Percentiles rank a stretch among this genome's conserved stretches.
phyloP scores from a whole-genome alignment of 2,797 vertebrate genomes.

The Poecile montanus region DNA sequence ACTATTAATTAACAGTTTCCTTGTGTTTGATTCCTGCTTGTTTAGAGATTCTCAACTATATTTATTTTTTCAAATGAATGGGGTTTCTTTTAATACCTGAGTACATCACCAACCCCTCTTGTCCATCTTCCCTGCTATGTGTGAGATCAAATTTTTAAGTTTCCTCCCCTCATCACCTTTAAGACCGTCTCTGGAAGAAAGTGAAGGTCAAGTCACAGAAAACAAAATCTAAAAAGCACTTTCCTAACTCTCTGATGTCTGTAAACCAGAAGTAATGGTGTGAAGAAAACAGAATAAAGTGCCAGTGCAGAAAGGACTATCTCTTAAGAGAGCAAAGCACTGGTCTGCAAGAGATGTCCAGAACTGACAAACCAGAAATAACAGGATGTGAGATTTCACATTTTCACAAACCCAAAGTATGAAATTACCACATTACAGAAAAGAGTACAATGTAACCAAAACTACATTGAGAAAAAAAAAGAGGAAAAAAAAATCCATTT shows the following conservation, averaged over 20 bases:
- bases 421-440: neutral
- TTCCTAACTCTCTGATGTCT: neutral
- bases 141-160: neutral
- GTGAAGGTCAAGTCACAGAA: constrained; percentile 15
- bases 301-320: neutral
- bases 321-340: neutral
- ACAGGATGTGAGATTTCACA: neutral
- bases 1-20: neutral
- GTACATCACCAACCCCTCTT: neutral
- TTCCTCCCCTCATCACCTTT: neutral
- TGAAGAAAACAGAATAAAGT: constrained; percentile 9
- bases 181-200: neutral
- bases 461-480: neutral
- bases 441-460: neutral
- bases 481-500: neutral
- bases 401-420: neutral
- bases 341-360: neutral
- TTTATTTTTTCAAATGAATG: neutral
- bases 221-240: neutral
- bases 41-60: neutral
- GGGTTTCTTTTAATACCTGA: neutral
- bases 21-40: neutral
- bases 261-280: constrained; percentile 25
- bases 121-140: neutral
- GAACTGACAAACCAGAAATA: neutral